Evolutionary conservation across 1,140 invertebrate genomes (phyloP).

Genomic region (Papilio polyxenes): DNA sequence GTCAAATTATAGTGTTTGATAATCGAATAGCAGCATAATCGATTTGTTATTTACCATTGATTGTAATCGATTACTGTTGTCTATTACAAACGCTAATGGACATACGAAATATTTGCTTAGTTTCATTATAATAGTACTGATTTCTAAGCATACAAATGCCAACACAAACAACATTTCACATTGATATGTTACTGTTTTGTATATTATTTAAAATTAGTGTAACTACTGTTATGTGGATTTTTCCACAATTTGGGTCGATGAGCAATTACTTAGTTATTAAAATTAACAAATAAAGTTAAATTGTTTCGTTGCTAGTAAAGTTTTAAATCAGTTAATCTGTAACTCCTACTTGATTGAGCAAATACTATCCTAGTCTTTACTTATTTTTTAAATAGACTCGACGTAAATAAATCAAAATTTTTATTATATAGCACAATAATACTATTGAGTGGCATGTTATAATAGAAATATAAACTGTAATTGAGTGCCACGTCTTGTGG

Average conservation of each 20-base stretch:
- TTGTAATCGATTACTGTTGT: constrained; percentile 31
- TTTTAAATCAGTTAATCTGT: neutral
- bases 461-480: constrained; percentile 15
- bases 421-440: neutral
- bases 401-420: neutral
- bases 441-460: neutral
- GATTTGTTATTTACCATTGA: constrained; percentile 25
- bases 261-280: no score
- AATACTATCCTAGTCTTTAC: neutral
- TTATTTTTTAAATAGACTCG: neutral
- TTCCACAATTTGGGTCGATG: no score
- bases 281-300: no score
- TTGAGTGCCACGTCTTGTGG: neutral
- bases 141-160: neutral
- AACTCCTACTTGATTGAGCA: neutral
- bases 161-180: neutral
- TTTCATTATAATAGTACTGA: neutral
- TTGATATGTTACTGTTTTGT: neutral
- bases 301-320: no score
- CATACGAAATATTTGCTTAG: neutral
- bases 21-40: constrained; percentile 42
- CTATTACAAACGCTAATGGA: neutral
- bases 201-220: neutral
- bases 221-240: neutral
- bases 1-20: constrained; percentile 43